Evolutionary conservation across 2,113 vertebrate species (phyloP).

Genomic region (Spea bombifrons): DNA sequence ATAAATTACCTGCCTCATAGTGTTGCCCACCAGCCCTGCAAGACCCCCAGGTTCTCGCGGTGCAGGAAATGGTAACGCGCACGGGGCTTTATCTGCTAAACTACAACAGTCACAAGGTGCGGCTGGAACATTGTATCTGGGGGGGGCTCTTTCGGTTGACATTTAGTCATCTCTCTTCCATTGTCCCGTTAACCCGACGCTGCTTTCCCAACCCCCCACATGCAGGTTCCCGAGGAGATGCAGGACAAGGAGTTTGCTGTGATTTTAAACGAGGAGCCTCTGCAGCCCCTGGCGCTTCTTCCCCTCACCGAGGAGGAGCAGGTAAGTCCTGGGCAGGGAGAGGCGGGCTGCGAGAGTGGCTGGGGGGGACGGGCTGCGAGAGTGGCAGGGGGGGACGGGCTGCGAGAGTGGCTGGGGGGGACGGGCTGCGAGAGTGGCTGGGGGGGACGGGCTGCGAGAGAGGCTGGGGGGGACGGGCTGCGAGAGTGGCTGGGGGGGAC

Average conservation of each 20-base stretch:
- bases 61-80: no score
- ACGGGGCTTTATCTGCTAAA: no score
- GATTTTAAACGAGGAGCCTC: conserved; percentile 85
- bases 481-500: conserved; percentile 49
- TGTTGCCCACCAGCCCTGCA: no score
- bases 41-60: no score
- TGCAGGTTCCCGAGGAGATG: conserved; percentile 84
- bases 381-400: not conserved
- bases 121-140: no score
- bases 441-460: no score
- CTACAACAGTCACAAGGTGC: no score
- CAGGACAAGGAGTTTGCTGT: conserved; percentile 88
- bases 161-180: not conserved
- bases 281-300: conserved; percentile 83
- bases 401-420: conserved; percentile 56
- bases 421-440: no score
- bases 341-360: not conserved
- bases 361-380: no score
- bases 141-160: no score
- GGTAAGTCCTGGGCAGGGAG: conserved; percentile 55
- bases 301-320: conserved; percentile 90
- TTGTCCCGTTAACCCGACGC: not conserved
- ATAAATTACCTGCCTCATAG: no score
- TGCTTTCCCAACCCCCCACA: not conserved
- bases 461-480: no score